A percentile compares a stretch with the other conserved stretches of the same genome.
These are phyloP conservation scores for Drosophila neotestacea DNA, from an alignment of 2,888 invertebrate species.

Conservation along the genomic window DNA sequence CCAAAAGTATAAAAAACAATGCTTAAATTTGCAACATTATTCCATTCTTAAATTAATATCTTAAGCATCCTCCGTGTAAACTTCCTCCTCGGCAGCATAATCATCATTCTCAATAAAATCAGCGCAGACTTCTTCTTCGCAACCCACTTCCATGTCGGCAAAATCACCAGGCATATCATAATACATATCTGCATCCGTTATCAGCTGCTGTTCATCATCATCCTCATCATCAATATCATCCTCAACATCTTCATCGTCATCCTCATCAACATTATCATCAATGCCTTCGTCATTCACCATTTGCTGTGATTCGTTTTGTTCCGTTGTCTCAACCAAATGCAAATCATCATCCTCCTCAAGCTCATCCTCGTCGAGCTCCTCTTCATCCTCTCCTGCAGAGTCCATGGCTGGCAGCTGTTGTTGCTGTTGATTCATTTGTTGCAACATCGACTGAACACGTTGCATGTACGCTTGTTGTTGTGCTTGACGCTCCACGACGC, in stretches of 20 bases:
- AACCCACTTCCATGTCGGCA: slow-evolving; percentile 68
- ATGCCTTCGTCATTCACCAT: slow-evolving; percentile 18
- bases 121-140: slow-evolving; percentile 66
- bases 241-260: slow-evolving; percentile 3
- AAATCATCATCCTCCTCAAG: slow-evolving; percentile 37
- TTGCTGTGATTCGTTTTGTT: slow-evolving; percentile 19
- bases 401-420: slow-evolving; percentile 60
- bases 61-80: slow-evolving; percentile 66
- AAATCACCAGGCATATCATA: slow-evolving; percentile 56
- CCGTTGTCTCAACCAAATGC: slow-evolving; percentile 19
- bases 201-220: slow-evolving; percentile 12
- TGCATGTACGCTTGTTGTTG: slow-evolving; percentile 76
- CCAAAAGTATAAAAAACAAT: slow-evolving; percentile 19
- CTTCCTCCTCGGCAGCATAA: slow-evolving; percentile 77
- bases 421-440: slow-evolving; percentile 71
- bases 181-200: slow-evolving; percentile 24
- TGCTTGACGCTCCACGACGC: slow-evolving; percentile 59
- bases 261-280: slow-evolving; percentile 14
- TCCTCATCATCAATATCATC: slow-evolving; percentile 17
- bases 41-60: background rate
- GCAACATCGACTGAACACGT: slow-evolving; percentile 71
- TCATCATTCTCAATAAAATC: slow-evolving; percentile 57
- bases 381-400: slow-evolving; percentile 72
- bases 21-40: slow-evolving; percentile 5
- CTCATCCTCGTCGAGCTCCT: slow-evolving; percentile 57